Evolutionary conservation across 2,888 invertebrate genomes (phyloP).

Genomic region (Sipha maydis): DNA sequence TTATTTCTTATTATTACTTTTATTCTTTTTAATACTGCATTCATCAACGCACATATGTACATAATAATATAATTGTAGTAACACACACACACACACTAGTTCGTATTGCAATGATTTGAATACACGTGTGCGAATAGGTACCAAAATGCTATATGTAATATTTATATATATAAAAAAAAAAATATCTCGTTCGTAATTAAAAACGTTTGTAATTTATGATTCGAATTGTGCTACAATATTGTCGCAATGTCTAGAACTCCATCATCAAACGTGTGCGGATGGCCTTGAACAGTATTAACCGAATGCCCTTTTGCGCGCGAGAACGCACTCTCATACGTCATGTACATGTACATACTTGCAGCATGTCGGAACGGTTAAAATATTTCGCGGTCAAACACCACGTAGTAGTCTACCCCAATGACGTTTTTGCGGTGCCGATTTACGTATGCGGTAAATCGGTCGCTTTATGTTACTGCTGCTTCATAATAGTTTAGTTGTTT

Average conservation of each 20-base stretch:
- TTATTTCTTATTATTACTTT: slow-evolving; percentile 8
- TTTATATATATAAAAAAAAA: background rate
- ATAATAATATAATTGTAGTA: background rate
- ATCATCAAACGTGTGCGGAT: slow-evolving; percentile 2
- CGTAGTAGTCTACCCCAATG: background rate
- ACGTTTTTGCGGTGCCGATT: background rate
- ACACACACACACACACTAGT: background rate
- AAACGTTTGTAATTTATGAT: slow-evolving; percentile 26
- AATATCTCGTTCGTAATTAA: slow-evolving; percentile 21
- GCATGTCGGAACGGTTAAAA: background rate
- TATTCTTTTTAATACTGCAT: background rate
- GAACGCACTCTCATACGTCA: background rate
- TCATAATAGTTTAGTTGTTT: too few relatives aligned
- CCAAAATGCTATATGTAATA: background rate
- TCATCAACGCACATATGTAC: background rate
- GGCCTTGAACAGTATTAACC: slow-evolving; percentile 47
- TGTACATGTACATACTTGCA: background rate
- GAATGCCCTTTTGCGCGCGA: slow-evolving; percentile 35
- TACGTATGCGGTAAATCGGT: background rate
- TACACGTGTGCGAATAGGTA: background rate
- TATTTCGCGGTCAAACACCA: slow-evolving; percentile 33
- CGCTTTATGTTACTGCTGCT: too few relatives aligned
- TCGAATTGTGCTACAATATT: slow-evolving; percentile 28
- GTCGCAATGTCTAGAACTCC: slow-evolving; percentile 57
- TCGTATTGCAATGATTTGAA: background rate